Evolutionary conservation across 2,888 invertebrate species (phyloP), one percentile per base, ranked within the genome.

Genomic region (Philhelius pedissequus): DNA sequence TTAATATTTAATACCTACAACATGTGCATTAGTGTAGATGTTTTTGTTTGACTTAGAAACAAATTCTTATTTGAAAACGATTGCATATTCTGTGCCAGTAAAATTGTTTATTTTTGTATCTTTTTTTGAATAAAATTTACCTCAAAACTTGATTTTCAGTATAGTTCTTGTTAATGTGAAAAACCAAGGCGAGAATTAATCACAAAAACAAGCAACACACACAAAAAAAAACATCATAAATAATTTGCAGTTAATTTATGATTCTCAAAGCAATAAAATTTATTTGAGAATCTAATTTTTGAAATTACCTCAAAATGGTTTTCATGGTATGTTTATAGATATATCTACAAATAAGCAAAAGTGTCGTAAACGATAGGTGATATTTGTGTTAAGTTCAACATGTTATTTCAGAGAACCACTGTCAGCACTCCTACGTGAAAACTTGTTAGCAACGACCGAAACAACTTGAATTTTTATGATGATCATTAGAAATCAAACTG

Each of bases 211-310:
- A 20, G 4, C 25, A 25, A 13, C 13, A 13, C 22, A 45, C 32
- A 60, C 43, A 69, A 52, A 60, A 54, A 54, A 45, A 20, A 30
- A 30, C 30, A 60, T 58, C 56, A 58, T 73, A 66, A 73, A 74
- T 43, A 50, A 32, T 32, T 74, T 25, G 0, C 11, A 73, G 48
- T 40, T 22, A 35, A 52, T 73, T 73, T 73, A 18, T 30, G 22
- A 9, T 43, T 60, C 30, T 60, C n/a, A 22, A 27, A 66, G 66
- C 73, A 32, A 76, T 76, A 76, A 81, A 81, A 76, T 70, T 64
- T n/a, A 30, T 76, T 81, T 70, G 70, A 58, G 76, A 40, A 60
- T 40, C 1, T 15, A 7, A 40, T 40, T 22, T 38, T 60, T 40
- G 5, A 62, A 43, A 9, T 43, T 40, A 40, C 22, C 40, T 62